Evolutionary conservation across 2,888 invertebrate species (phyloP), one percentile per base, ranked within the genome.

Genomic region (Syritta pipiens): DNA sequence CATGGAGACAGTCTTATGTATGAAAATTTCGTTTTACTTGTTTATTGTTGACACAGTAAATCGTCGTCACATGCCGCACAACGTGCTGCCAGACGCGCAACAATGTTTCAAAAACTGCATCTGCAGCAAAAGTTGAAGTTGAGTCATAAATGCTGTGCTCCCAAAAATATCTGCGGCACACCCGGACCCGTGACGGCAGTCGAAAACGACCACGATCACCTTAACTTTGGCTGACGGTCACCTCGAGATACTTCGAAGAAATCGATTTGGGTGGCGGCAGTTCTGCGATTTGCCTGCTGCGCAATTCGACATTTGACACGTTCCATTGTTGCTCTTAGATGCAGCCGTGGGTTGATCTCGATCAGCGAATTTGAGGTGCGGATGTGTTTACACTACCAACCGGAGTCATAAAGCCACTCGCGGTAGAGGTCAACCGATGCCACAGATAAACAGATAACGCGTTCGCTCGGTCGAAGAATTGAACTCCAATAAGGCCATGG

Each of bases 31-130:
- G n/a, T n/a, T n/a, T 26, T 55, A 19, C 14, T 57, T 65, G 59
- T 74, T 74, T 49, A 62, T 49, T 62, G 60, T 75, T 60, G 75
- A 62, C 55, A 42, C 22, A 40, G 53, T 68, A 32, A 69, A 75
- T 55, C 26, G 48, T 24, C 7, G n/a, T 53, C 46, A n/a, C 20
- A n/a, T n/a, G n/a, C n/a, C n/a, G 32, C 42, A 22, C n/a, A n/a
- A n/a, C n/a, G n/a, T n/a, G n/a, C n/a, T n/a, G n/a, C n/a, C n/a
- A n/a, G 14, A 24, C 32, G n/a, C 20, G 60, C 46, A 62, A 75
- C 53, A 69, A 55, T 55, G 68, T 62, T 42, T 28, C 62, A n/a
- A n/a, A n/a, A 28, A 37, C n/a, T n/a, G n/a, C 71, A 72, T 42
- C 42, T 32, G 55, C 57, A 49, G 9, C 9, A 17, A n/a, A n/a